Evolutionary conservation across 1,140 invertebrate species (phyloP).

Genomic region (Nasonia giraulti): DNA sequence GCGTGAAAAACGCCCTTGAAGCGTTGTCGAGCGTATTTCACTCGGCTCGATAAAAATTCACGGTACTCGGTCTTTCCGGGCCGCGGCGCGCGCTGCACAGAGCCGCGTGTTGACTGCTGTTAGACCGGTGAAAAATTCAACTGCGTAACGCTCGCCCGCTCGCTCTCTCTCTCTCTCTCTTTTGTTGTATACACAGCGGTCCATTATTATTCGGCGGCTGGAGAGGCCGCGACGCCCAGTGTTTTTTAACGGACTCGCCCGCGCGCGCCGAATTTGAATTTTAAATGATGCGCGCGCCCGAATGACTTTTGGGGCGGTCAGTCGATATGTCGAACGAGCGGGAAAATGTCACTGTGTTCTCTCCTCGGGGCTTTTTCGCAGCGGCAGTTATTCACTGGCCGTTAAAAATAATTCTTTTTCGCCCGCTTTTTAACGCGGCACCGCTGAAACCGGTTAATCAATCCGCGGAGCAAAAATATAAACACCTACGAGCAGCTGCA

Average conservation of each 20-base stretch:
- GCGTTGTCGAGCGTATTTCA: constrained; percentile 50
- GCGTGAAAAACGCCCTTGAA: constrained; percentile 49
- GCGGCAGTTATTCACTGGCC: not conserved
- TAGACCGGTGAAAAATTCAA: constrained; percentile 36
- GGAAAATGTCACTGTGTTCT: constrained; percentile 30
- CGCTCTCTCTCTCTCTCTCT: not conserved
- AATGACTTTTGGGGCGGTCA: constrained; percentile 47
- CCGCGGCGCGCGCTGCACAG: too few relatives aligned
- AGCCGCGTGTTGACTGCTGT: constrained; percentile 38
- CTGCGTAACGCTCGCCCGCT: not conserved
- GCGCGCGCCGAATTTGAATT: constrained; percentile 34
- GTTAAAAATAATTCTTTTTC: not conserved
- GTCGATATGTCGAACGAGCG: too few relatives aligned
- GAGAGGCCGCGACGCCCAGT: not conserved
- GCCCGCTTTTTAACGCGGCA: too few relatives aligned
- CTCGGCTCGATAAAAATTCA: constrained; percentile 49
- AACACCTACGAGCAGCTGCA: too few relatives aligned
- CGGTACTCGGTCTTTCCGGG: constrained; percentile 39
- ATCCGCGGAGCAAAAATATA: too few relatives aligned
- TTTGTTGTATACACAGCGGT: not conserved
- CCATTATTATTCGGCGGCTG: constrained; percentile 35
- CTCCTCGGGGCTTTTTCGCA: too few relatives aligned
- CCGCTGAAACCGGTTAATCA: constrained; percentile 17
- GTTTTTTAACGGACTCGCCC: constrained; percentile 39
- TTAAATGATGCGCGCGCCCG: constrained; percentile 30